Evolutionary conservation across 2,113 vertebrate genomes (phyloP), one percentile per base, ranked within the genome.

Genomic region (Lycocorax pyrrhopterus): DNA sequence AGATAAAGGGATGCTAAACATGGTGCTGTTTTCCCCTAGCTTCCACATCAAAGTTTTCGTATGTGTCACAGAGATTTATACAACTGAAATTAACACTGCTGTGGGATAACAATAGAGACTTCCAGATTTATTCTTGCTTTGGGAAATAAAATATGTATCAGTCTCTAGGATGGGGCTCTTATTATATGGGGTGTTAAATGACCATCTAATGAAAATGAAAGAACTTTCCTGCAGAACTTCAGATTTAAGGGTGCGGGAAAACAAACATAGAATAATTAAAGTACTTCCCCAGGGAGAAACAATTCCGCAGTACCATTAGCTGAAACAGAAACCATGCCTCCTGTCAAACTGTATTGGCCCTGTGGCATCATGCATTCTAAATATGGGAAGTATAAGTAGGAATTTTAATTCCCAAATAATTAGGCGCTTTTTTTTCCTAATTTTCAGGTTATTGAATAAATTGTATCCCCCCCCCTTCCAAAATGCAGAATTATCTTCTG

Each of bases 31-130:
- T 78, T 85, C 86, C 30, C 18, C 25, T 69, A 59, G 30, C 27
- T 95, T 94, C 44, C 67, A 26, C 77, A 75, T 80, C 32, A 86
- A 87, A 94, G 66, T 76, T 78, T 78, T 88, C n/a, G 7, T 56
- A 19, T 35, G 16, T 71, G 62, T 52, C 37, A 41, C 44, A 77
- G 47, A 68, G 60, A 78, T 81, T 69, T 94, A 46, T 67, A 71
- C 19, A 53, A 41, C 26, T 81, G 64, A 78, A 81, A 91, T 84
- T 91, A 79, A 79, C 53, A 66, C 12, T 30, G 11, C 21, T 76
- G 13, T 73, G 32, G 20, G 27, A 84, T 92, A 92, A 79, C 58
- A 71, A 25, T 25, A 64, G 79, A 72, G 53, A 69, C 41, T 43
- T 95, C 7, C 26, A 76, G 44, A 67, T 78, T 75, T 87, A 58